A percentile compares a stretch with the other conserved stretches of the same genome.
Conservation (phyloP, 2,888 invertebrate species). For the Tolmerus cingulatus region DNA sequence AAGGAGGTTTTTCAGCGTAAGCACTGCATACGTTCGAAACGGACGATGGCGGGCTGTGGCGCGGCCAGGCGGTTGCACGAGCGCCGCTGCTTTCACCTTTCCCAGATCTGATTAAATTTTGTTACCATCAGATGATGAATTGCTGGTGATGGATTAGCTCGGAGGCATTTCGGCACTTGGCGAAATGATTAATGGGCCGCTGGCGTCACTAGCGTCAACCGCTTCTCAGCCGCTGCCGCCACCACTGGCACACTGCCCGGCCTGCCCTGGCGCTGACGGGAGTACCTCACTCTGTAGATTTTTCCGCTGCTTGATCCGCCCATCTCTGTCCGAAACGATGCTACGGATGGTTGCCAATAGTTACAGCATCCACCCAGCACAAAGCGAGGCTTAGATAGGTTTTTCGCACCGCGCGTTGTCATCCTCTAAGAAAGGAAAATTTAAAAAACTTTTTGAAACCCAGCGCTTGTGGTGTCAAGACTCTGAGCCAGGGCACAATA, state of each 20-base stretch:
- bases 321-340: background rate
- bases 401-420: background rate
- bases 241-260: background rate
- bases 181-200: constrained; percentile 39
- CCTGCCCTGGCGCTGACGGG: background rate
- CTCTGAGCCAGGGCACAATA: background rate
- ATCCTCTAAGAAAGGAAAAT: constrained; percentile 13
- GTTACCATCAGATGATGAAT: constrained; percentile 39
- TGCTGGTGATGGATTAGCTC: constrained; percentile 42
- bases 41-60: background rate
- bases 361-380: background rate
- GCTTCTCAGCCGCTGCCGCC: background rate
- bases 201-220: constrained; percentile 29
- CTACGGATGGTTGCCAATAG: constrained; percentile 1
- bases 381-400: background rate
- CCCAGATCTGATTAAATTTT: constrained; percentile 40
- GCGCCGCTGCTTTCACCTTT: constrained; percentile 1
- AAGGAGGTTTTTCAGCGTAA: constrained; percentile 5
- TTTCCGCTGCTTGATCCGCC: background rate
- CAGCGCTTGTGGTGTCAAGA: background rate
- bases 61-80: background rate
- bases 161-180: constrained; percentile 40
- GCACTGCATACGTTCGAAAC: background rate
- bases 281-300: background rate
- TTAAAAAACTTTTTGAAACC: background rate